These are phyloP conservation scores for Sepioteuthis lessoniana DNA, from an alignment of 2,888 invertebrate species.

Conservation along the genomic window DNA sequence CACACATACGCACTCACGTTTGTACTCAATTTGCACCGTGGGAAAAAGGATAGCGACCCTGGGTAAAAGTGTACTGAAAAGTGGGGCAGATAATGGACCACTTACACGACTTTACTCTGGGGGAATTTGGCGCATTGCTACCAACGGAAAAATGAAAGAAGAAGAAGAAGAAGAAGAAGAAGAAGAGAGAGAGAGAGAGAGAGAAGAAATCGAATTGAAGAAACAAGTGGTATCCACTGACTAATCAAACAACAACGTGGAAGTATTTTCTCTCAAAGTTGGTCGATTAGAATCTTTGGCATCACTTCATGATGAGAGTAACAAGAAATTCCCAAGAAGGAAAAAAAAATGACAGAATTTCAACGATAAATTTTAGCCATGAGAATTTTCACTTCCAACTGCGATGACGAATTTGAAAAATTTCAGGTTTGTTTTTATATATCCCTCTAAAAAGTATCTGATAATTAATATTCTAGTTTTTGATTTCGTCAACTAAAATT, in stretches of 20 bases:
- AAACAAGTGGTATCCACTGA: neutral
- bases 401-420: neutral
- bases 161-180: neutral
- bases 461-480: too few species aligned
- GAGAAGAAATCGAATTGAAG: neutral
- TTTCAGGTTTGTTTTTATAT: neutral
- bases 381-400: neutral
- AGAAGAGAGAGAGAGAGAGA: neutral
- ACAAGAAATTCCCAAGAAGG: neutral
- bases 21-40: conserved; percentile 33
- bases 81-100: conserved; percentile 13
- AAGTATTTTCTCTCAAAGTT: neutral
- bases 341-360: neutral
- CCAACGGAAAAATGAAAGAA: neutral
- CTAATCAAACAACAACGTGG: neutral
- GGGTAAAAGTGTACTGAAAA: conserved; percentile 1
- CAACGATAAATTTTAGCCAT: neutral
- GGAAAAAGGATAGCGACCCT: conserved; percentile 2
- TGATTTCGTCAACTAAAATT: too few species aligned
- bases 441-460: neutral
- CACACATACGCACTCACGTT: neutral
- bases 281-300: too few species aligned
- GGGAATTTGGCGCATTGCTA: neutral
- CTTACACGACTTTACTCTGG: neutral
- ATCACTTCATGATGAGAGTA: neutral